Evolutionary conservation across 1,140 invertebrate genomes (phyloP).

Genomic region (Aphelenchoides avenae): DNA sequence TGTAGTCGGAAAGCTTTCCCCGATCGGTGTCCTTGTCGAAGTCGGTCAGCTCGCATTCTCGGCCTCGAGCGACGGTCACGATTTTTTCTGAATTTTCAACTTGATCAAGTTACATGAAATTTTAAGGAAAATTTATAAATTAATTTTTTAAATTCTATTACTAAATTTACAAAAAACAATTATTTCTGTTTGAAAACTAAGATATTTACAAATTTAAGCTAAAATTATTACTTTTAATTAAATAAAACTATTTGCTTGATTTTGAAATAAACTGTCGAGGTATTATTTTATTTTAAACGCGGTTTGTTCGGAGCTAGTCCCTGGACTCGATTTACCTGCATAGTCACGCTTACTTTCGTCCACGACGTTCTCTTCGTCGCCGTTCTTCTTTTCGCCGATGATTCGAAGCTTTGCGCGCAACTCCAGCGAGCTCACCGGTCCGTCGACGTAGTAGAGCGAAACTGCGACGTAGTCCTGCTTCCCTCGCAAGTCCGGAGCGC

Average conservation of each 20-base stretch:
- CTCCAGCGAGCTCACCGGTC: slow-evolving; percentile 29
- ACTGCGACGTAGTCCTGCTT: slow-evolving; percentile 39
- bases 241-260: not conserved
- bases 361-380: slow-evolving; percentile 8
- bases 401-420: slow-evolving; percentile 23
- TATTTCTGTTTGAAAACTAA: not conserved
- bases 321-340: no score
- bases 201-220: not conserved
- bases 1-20: slow-evolving; percentile 6
- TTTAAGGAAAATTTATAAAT: no score
- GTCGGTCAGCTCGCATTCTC: slow-evolving; percentile 33
- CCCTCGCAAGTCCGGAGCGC: not conserved
- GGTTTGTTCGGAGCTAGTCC: not conserved
- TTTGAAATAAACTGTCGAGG: not conserved
- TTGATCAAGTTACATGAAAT: no score
- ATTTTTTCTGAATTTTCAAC: slow-evolving; percentile 9
- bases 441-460: slow-evolving; percentile 44
- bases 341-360: no score
- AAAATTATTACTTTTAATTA: slow-evolving; percentile 2
- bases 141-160: no score
- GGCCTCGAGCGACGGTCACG: slow-evolving; percentile 20
- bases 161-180: no score
- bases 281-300: not conserved
- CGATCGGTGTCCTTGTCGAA: not conserved
- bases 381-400: slow-evolving; percentile 18